Base-by-base conservation (phyloP, 2,113 vertebrate genomes). In the Gallinago paraguaiae region DNA sequence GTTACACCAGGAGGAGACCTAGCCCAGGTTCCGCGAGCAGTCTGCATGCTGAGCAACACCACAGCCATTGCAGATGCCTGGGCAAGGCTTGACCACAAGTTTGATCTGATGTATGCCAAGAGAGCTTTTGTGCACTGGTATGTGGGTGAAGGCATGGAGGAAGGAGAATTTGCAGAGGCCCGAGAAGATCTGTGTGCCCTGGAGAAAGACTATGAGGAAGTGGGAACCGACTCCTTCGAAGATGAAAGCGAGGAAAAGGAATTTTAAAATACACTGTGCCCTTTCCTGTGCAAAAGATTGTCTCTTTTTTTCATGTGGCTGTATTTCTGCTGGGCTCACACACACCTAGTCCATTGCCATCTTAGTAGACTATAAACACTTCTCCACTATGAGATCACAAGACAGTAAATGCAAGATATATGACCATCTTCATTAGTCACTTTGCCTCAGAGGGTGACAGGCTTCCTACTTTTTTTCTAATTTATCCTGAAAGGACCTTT, bases 151-250 rank as follows among this genome's bases (percentile, higher is more conserved):
- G 98, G 98, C 41, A 98, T 98, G 98, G 98, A 98, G 61, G 98
- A 98, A 82, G 98, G 96, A 39, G 98, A 98, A 48, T 98, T 98
- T 43, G 76, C 96, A 2, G 98, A 98, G 92, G 98, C 98, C 56
- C 95, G 97, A 53, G 98, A 98, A 28, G 98, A 98, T 76, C 88
- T 98, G 83, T 92, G 97, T 27, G 97, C 97, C 10, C 59, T 98
- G 95, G 98, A 98, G 95, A 98, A 98, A 68, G 98, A 98, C 90
- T 98, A 98, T 46, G 98, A 98, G 88, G 98, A 98, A 94, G 98
- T 98, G 69, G 98, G 93, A 46, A 96, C 93, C 10, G 97, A 98
- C 77, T 97, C 97, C 3, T 96, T 97, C 93, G 97, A 97, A 63
- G 97, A 97, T 60, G 90, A 96, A 77, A 94, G 96, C 23, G 95